Base-by-base conservation (phyloP, 2,888 invertebrate species). In the Neoaliturus tenellus region DNA sequence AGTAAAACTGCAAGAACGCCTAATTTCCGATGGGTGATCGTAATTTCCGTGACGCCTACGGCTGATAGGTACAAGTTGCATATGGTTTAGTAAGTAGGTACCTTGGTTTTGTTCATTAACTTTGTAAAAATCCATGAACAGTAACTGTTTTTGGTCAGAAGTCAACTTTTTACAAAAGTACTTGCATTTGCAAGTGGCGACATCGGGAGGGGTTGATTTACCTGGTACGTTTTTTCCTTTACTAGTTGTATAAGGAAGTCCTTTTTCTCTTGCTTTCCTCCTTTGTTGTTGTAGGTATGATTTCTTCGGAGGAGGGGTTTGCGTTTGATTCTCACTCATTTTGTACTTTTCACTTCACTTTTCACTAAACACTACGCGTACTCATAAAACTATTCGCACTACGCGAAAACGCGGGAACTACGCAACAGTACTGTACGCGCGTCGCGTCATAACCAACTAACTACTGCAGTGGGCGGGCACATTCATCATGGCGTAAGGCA, bases 61-160 rank as follows among this genome's bases (percentile, higher is more conserved):
- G 69, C 71, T 44, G 31, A 71, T 33, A 82, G 71, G 82, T 48
- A 82, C 69, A 69, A 82, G 69, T 82, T 82, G 51, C 25, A 82
- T 82, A 33, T 82, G 82, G 51, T 81, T 81, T 39, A 67, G 20
- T 31, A 82, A 51, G 33, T 81, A 81, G 35, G 81, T 73, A 28
- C 71, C 82, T 82, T 82, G 82, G 51, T 71, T 82, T 44, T 71
- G 31, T 69, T 82, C 82, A 82, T 71, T 51, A 8, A 82, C 41
- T 71, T 82, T 82, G 48, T 82, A 82, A 82, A 82, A 82, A 17
- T 82, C 82, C 55, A 82, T 41, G 20, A 82, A 82, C 35, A 82
- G 51, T 48, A 82, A 48, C 73, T 71, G 82, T 48, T 82, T 82
- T 69, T 82, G 44, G 17, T 82, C 71, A 25, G 6, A 17, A 71